A percentile compares a stretch with the other conserved stretches of the same genome.
These are phyloP conservation scores for Ennomos erosarius DNA, from an alignment of 2,888 invertebrate species.

Conservation along the genomic window DNA sequence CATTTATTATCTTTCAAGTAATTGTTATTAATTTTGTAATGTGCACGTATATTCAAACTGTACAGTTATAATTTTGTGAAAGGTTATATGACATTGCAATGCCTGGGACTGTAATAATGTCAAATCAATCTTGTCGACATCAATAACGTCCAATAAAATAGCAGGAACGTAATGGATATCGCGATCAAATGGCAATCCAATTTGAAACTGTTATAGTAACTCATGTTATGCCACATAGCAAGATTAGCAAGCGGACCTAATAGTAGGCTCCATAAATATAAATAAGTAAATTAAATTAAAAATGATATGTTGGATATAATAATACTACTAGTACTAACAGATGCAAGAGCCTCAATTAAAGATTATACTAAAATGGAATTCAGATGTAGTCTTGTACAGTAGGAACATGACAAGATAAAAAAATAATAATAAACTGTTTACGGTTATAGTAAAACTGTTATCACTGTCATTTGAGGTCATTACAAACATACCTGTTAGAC, in stretches of 20 bases:
- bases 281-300: too few relatives aligned
- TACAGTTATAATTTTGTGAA: not conserved
- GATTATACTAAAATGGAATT: too few relatives aligned
- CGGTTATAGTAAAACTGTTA: too few relatives aligned
- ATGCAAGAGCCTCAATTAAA: too few relatives aligned
- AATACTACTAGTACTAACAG: too few relatives aligned
- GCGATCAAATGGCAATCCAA: conserved; percentile 1
- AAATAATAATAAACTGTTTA: too few relatives aligned
- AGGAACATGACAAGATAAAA: too few relatives aligned
- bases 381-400: too few relatives aligned
- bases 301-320: too few relatives aligned
- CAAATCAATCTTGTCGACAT: conserved; percentile 13
- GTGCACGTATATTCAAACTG: conserved; percentile 2
- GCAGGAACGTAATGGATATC: not conserved
- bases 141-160: conserved; percentile 5
- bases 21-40: conserved; percentile 9
- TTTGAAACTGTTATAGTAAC: conserved; percentile 11
- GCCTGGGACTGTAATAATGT: conserved; percentile 5
- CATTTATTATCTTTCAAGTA: conserved; percentile 6
- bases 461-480: not conserved
- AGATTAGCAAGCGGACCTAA: not conserved
- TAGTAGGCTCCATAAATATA: not conserved
- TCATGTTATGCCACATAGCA: conserved; percentile 7
- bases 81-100: not conserved
- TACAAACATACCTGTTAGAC: conserved; percentile 10